Base-by-base conservation (phyloP, 2,888 invertebrate genomes). In the Agrypnus murinus region DNA sequence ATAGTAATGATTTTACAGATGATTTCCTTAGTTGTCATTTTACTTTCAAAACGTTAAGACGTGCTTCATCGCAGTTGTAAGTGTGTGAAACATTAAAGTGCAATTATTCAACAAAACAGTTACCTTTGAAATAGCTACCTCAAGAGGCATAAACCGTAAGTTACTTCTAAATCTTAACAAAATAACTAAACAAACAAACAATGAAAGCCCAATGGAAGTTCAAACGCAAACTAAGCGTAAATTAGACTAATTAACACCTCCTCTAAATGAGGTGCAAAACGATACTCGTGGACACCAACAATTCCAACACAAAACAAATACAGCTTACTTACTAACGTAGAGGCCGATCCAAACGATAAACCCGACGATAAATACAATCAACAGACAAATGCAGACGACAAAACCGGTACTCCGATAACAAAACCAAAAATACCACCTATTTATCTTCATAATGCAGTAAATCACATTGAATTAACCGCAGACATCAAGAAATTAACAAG, bases 61-160 rank as follows among this genome's bases (percentile, higher is more conserved):
- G 40, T 40, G 40, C 40, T n/a, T 40, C 40, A 40, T 40, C 40
- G 40, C 40, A n/a, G 40, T 40, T n/a, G n/a, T n/a, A 40, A 40
- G 40, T 40, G 40, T 40, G 40, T 40, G 40, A 40, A 40, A 40
- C 10, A 40, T 9, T 40, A 40, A 40, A n/a, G 40, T 40, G 40
- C 40, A 7, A 7, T 40, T 40, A 7, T 10, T 40, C n/a, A 40
- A 40, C 40, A n/a, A 40, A 40, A 40, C 40, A 7, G 10, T n/a
- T 40, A 40, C 10, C 40, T 4, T n/a, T n/a, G 8, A 9, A 40
- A 40, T n/a, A 7, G 3, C 8, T 9, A 3, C n/a, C n/a, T 9
- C 4, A 40, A 40, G n/a, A 32, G 34, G n/a, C n/a, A n/a, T n/a
- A n/a, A n/a, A n/a, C n/a, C 8, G 34, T 32, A 32, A 32, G 34